These are phyloP conservation scores for Psittacula derbiana DNA, from an alignment of 2,797 vertebrate genomes.

Conservation along the genomic window DNA sequence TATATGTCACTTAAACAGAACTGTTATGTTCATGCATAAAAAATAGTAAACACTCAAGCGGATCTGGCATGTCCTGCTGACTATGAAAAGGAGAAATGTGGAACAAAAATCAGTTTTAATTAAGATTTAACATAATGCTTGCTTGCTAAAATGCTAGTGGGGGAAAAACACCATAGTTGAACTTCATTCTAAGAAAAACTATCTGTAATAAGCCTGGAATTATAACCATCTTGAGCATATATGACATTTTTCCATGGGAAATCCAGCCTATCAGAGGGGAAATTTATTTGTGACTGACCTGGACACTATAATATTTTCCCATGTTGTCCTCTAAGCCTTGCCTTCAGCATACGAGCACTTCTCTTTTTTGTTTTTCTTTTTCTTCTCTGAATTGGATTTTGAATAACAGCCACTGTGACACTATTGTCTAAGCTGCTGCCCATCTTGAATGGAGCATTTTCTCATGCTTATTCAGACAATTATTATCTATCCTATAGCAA, in stretches of 20 bases:
- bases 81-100: not conserved
- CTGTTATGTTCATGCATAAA: not conserved
- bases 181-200: not conserved
- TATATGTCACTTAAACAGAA: not conserved
- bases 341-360: not conserved
- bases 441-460: not conserved
- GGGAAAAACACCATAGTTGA: not conserved
- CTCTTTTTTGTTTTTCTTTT: not conserved
- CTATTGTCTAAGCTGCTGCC: not conserved
- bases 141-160: not conserved
- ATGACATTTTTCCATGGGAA: not conserved
- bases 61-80: not conserved
- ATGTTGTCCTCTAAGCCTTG: not conserved
- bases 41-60: not conserved
- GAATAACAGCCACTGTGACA: not conserved
- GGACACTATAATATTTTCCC: not conserved
- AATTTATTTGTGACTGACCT: not conserved
- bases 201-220: not conserved
- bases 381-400: not conserved
- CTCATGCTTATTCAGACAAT: not conserved
- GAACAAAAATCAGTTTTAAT: not conserved
- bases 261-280: not conserved
- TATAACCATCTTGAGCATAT: not conserved
- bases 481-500: not conserved
- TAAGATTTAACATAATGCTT: not conserved